Evolutionary conservation across 2,797 vertebrate species (phyloP).

Genomic region (Enoplosus armatus): DNA sequence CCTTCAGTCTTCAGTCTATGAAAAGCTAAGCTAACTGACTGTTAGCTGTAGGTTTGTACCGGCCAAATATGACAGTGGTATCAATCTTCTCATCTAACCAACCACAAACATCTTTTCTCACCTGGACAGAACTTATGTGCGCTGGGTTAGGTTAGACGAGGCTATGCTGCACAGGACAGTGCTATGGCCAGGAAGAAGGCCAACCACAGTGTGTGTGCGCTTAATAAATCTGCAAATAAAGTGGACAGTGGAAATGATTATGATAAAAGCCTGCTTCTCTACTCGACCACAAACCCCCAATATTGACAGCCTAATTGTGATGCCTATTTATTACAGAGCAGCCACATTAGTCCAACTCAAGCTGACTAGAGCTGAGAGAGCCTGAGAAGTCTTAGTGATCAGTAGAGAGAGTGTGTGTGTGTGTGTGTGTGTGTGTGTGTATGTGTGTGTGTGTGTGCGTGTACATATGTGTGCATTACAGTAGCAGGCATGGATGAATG

Average conservation of each 20-base stretch:
- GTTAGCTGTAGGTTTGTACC: neutral
- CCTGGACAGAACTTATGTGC: neutral
- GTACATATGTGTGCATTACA: slow-evolving; percentile 58
- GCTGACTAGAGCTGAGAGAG: slow-evolving; percentile 52
- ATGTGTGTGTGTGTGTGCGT: slow-evolving; percentile 43
- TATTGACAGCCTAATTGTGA: slow-evolving; percentile 56
- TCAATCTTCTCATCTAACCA: neutral
- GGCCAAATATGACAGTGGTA: neutral
- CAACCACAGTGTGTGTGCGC: neutral
- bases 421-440: slow-evolving; percentile 47
- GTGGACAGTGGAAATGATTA: slow-evolving; percentile 30
- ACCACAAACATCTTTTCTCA: neutral
- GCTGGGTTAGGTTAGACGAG: neutral
- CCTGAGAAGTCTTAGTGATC: slow-evolving; percentile 50
- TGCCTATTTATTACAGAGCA: slow-evolving; percentile 62
- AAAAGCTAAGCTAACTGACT: neutral
- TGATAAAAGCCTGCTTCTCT: slow-evolving; percentile 44
- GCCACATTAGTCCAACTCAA: slow-evolving; percentile 44
- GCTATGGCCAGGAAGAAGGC: neutral
- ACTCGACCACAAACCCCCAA: slow-evolving; percentile 26
- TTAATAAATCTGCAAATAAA: slow-evolving; percentile 45
- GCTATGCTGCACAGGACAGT: neutral
- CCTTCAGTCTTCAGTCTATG: neutral
- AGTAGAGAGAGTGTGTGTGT: slow-evolving; percentile 34
- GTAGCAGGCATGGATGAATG: slow-evolving; percentile 71